Percentiles rank a stretch among this genome's conserved stretches.
phyloP scores from a whole-genome alignment of 2,888 invertebrate species.

The Lithophane leautieri region DNA sequence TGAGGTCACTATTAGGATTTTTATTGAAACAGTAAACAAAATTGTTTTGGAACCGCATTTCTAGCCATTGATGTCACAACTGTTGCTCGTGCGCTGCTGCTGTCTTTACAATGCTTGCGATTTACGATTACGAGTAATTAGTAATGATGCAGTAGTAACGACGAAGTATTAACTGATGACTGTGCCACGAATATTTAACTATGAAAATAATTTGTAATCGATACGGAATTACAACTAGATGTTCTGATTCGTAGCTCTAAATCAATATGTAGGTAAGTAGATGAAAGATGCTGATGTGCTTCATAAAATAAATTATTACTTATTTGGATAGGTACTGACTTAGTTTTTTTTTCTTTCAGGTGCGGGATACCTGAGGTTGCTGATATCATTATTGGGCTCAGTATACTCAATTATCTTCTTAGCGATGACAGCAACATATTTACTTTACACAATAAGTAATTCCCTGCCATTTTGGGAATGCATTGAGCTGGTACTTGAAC shows the following conservation, averaged over 20 bases:
- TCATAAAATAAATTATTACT: background rate
- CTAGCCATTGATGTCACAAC: background rate
- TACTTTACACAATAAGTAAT: conserved; percentile 90
- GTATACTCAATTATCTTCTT: conserved; percentile 91
- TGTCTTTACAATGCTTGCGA: background rate
- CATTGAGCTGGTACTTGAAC: conserved; percentile 76
- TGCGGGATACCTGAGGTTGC: conserved; percentile 91
- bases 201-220: conserved; percentile 13
- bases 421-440: conserved; percentile 89
- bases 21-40: background rate
- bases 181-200: background rate
- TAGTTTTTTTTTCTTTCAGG: conserved; percentile 83
- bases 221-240: conserved; percentile 2
- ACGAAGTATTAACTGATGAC: background rate
- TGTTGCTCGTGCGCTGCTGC: background rate
- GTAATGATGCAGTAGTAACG: too few species aligned
- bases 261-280: background rate
- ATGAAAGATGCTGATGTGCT: background rate
- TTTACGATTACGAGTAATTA: background rate
- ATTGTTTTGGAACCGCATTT: too few species aligned
- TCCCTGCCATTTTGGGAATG: conserved; percentile 90
- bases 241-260: background rate
- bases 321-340: background rate
- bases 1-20: background rate
- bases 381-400: conserved; percentile 88